Evolutionary conservation across 1,140 invertebrate genomes (phyloP), one percentile per base, ranked within the genome.

Genomic region (Bombus affinis): DNA sequence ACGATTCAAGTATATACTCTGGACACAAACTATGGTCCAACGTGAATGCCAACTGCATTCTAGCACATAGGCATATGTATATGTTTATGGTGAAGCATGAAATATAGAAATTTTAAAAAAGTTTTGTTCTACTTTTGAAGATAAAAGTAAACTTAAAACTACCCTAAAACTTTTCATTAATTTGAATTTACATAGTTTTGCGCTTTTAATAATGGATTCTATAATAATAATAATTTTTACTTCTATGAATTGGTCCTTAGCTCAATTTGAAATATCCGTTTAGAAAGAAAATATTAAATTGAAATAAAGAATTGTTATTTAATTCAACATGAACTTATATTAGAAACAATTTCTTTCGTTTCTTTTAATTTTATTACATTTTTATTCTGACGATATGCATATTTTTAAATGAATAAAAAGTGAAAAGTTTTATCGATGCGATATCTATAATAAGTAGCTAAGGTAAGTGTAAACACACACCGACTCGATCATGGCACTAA

Each of bases 41-140:
- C 35, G n/a, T 47, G 35, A 79, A 71, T 59, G 25, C 25, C n/a
- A 84, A 76, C 65, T 71, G 13, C 22, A 44, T 75, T 82, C 72
- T 65, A 66, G 28, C 59, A 79, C 47, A 53, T 53, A 53, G 15
- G 5, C 1, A 53, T 22, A 53, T 53, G 18, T 53, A 53, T 53
- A 18, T 53, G 18, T 53, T 53, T 53, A 53, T 22, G 47, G 18
- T 32, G 47, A 37, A 79, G 68, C 32, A 83, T 62, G 18, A 37
- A 53, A n/a, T 15, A 44, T 62, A 65, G 13, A 62, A 74, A 74
- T 39, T 47, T 44, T 35, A 37, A 35, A 35, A 12, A 66, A 10
- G 3, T 9, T 75, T 62, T 62, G 1, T n/a, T 32, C 18, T 62
- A 39, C 5, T n/a, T 62, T 62, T 15, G 10, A n/a, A 62, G 65